Percentiles rank a stretch among this genome's conserved stretches.
Evolutionary conservation across 2,113 vertebrate species (phyloP).

Genomic region (Ancistrus triradiatus): DNA sequence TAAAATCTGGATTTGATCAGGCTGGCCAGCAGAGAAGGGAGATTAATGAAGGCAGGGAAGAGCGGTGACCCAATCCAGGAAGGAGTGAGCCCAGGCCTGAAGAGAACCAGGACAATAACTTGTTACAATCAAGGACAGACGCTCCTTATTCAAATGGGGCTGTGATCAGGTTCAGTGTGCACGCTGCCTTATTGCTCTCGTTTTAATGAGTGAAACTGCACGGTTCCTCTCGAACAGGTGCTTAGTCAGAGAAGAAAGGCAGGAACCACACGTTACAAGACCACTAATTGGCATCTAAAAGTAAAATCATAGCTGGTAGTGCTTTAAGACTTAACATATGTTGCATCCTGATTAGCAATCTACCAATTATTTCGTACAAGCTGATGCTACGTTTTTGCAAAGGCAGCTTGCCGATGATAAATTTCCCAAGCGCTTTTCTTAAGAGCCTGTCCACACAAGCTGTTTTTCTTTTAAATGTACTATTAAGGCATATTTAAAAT

Average conservation of each 20-base stretch:
- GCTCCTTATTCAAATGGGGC: slow-evolving; percentile 37
- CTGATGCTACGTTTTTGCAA: slow-evolving; percentile 7
- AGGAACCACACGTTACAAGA: slow-evolving; percentile 16
- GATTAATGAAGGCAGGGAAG: slow-evolving; percentile 37
- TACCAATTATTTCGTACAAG: slow-evolving; percentile 33
- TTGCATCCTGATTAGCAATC: slow-evolving; percentile 21
- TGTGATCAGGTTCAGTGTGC: slow-evolving; percentile 37
- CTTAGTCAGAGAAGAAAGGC: slow-evolving; percentile 11
- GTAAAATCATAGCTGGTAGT: neutral
- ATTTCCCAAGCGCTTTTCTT: slow-evolving; percentile 1
- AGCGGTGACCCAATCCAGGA: slow-evolving; percentile 20
- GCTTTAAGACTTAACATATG: slow-evolving; percentile 34
- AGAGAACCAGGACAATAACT: slow-evolving; percentile 24
- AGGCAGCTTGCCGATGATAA: slow-evolving; percentile 18
- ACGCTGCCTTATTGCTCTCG: slow-evolving; percentile 22
- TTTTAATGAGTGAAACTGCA: slow-evolving; percentile 36
- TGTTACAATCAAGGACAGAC: slow-evolving; percentile 29
- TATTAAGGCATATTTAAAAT: neutral
- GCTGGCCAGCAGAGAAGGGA: slow-evolving; percentile 28
- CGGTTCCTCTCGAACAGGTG: slow-evolving; percentile 28
- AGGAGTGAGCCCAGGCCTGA: slow-evolving; percentile 11
- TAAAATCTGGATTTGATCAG: slow-evolving; percentile 47
- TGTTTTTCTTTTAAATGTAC: neutral
- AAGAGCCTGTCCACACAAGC: slow-evolving; percentile 4
- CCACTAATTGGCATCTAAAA: slow-evolving; percentile 19